phyloP scores from a whole-genome alignment of 1,140 invertebrate genomes.

The Zaprionus tsacasi region DNA sequence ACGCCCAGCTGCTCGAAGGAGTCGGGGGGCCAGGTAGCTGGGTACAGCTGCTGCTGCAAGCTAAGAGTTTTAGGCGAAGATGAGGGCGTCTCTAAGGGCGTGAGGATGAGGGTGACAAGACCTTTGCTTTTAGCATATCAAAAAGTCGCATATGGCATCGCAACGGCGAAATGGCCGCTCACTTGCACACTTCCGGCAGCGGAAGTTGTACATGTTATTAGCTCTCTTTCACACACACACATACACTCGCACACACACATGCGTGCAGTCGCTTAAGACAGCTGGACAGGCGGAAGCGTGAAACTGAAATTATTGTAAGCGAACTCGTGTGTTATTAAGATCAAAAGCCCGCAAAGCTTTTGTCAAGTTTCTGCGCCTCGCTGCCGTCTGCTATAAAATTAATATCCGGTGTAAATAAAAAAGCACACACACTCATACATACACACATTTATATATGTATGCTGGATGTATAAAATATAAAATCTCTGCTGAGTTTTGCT shows the following conservation, averaged over 20 bases:
- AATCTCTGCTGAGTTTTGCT: constrained; percentile 8
- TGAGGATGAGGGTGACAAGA: constrained; percentile 20
- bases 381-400: constrained; percentile 73
- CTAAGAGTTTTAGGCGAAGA: not conserved
- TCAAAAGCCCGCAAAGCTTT: constrained; percentile 71
- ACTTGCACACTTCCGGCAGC: constrained; percentile 74
- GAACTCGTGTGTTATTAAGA: constrained; percentile 53
- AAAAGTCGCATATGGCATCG: constrained; percentile 36
- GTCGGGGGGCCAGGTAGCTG: not conserved
- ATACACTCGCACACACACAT: not conserved
- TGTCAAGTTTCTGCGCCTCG: constrained; percentile 64
- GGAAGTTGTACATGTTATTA: constrained; percentile 80
- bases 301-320: constrained; percentile 70
- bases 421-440: constrained; percentile 15
- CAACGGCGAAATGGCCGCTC: constrained; percentile 65
- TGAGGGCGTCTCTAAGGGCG: not conserved
- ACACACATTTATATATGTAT: not conserved
- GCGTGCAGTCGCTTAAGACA: constrained; percentile 38
- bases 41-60: constrained; percentile 12
- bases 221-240: constrained; percentile 39
- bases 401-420: constrained; percentile 82
- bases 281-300: constrained; percentile 71
- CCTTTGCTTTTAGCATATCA: constrained; percentile 67
- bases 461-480: not conserved
- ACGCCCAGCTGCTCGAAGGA: constrained; percentile 51